Percentiles rank a stretch among this genome's conserved stretches.
Evolutionary conservation across 2,888 invertebrate genomes (phyloP).

Genomic region (Cantharis nigra): DNA sequence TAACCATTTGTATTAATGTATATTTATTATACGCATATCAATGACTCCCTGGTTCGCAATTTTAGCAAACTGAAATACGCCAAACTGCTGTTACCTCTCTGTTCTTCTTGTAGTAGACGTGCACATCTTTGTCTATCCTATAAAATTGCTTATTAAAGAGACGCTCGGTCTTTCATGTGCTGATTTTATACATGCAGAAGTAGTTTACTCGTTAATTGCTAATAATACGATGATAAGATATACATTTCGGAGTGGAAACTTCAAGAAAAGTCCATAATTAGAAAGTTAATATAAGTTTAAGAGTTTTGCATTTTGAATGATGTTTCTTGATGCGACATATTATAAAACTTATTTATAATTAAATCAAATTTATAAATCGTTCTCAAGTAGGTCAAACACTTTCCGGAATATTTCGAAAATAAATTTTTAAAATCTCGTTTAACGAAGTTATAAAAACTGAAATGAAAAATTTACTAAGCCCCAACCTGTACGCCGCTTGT

Average conservation of each 20-base stretch:
- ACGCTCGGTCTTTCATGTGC: conserved; percentile 33
- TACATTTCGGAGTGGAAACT: conserved; percentile 31
- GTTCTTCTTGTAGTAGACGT: conserved; percentile 5
- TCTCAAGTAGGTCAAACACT: background rate
- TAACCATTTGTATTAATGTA: conserved; percentile 54
- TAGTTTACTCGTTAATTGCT: conserved; percentile 36
- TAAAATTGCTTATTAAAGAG: conserved; percentile 36
- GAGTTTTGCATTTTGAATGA: conserved; percentile 21
- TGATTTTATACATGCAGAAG: conserved; percentile 36
- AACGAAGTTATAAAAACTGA: background rate
- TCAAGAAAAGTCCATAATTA: conserved; percentile 31
- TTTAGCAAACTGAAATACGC: conserved; percentile 40
- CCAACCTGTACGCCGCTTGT: conserved; percentile 40
- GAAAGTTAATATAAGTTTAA: conserved; percentile 23
- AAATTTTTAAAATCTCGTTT: background rate
- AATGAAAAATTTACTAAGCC: conserved; percentile 11
- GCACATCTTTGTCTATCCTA: conserved; percentile 26
- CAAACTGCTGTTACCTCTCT: conserved; percentile 29
- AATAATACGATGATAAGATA: conserved; percentile 35
- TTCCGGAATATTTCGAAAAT: background rate
- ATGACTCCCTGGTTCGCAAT: conserved; percentile 50
- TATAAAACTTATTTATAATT: conserved; percentile 6
- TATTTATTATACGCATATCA: conserved; percentile 53
- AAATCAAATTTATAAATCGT: background rate
- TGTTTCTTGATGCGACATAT: conserved; percentile 14